Percentiles rank a stretch among this genome's conserved stretches.
Evolutionary conservation across 2,113 vertebrate genomes (phyloP).

Genomic region (Sylvietta virens): DNA sequence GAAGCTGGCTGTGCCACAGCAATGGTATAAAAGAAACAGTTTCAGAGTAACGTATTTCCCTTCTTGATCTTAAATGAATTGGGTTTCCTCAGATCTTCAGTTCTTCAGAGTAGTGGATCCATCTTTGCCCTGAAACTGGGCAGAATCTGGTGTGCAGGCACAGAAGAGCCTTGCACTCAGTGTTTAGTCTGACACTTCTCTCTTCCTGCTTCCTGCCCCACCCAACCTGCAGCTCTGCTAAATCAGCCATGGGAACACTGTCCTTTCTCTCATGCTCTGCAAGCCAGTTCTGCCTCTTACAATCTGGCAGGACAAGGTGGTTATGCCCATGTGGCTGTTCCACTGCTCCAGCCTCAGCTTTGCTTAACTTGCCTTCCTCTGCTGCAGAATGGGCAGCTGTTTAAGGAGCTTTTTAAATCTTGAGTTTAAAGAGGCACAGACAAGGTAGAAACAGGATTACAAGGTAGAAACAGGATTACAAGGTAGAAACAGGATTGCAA

Average conservation of each 20-base stretch:
- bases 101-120: background rate
- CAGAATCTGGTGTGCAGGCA: background rate
- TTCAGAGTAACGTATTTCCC: background rate
- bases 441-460: too few relatives aligned
- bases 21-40: background rate
- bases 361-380: background rate
- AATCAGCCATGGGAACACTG: background rate
- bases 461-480: constrained; percentile 1
- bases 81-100: background rate
- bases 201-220: background rate
- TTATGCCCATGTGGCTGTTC: background rate
- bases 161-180: background rate
- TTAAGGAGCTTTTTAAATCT: background rate
- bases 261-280: background rate
- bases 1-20: background rate
- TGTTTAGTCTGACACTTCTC: background rate
- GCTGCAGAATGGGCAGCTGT: background rate
- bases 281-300: background rate
- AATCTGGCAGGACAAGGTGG: background rate
- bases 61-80: background rate
- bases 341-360: background rate
- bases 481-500: background rate
- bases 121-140: background rate
- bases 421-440: background rate
- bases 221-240: background rate